Conservation (phyloP, 2,797 vertebrate genomes). For the Sebastolobus altivelis region DNA sequence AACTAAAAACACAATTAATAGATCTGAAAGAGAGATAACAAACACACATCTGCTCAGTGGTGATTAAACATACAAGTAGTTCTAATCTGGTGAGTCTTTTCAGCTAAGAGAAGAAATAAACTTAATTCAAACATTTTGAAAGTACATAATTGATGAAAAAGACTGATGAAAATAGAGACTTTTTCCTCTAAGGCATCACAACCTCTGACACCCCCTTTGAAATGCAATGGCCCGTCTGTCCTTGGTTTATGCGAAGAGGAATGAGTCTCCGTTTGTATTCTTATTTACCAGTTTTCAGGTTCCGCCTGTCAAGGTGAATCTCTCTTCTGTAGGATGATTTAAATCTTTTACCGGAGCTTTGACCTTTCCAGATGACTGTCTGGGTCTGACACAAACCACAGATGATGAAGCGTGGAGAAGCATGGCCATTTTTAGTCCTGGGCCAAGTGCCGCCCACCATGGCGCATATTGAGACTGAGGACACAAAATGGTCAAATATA, state of each 20-base stretch:
- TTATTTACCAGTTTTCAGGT: constrained; percentile 80
- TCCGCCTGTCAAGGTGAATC: constrained; percentile 84
- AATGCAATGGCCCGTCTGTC: constrained; percentile 46
- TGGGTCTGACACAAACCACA: constrained; percentile 80
- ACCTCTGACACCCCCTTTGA: constrained; percentile 42
- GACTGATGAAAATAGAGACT: constrained; percentile 12
- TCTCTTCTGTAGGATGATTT: constrained; percentile 79
- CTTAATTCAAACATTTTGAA: constrained; percentile 1
- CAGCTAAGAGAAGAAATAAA: not conserved
- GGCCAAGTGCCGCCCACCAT: constrained; percentile 25
- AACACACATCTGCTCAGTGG: constrained; percentile 27
- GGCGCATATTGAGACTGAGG: constrained; percentile 20
- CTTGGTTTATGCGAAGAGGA: constrained; percentile 55
- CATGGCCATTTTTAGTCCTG: constrained; percentile 73
- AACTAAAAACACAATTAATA: constrained; percentile 65
- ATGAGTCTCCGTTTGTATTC: constrained; percentile 72
- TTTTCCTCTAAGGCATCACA: constrained; percentile 26
- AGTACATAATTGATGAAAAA: constrained; percentile 26
- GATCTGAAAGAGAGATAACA: constrained; percentile 53
- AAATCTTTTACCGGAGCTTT: constrained; percentile 83
- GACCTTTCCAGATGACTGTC: constrained; percentile 85
- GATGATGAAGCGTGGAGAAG: constrained; percentile 78
- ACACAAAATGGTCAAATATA: constrained; percentile 33
- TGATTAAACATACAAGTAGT: constrained; percentile 34
- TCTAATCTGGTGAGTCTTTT: constrained; percentile 16